Evolutionary conservation across 2,888 invertebrate species (phyloP).

Genomic region (Drosophila greeni): DNA sequence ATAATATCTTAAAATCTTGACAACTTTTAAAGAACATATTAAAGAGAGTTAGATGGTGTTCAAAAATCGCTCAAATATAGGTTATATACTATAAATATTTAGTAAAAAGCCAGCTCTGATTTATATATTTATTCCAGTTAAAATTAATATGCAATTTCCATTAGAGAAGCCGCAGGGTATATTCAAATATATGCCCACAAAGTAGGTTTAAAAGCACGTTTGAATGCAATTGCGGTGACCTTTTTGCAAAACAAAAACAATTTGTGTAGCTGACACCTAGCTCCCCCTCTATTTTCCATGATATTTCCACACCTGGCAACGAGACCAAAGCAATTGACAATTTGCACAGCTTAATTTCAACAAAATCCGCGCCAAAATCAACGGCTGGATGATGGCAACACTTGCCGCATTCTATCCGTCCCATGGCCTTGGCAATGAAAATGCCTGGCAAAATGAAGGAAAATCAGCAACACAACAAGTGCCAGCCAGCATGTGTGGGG

Average conservation of each 20-base stretch:
- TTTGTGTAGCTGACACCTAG: constrained; percentile 26
- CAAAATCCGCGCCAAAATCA: constrained; percentile 16
- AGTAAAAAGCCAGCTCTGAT: background rate
- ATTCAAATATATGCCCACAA: background rate
- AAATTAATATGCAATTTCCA: background rate
- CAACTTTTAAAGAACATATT: background rate
- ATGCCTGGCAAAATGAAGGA: constrained; percentile 19
- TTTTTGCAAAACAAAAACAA: constrained; percentile 30
- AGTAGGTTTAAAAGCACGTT: background rate
- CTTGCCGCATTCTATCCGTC: constrained; percentile 13
- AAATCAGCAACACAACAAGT: constrained; percentile 21
- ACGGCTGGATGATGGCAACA: constrained; percentile 7
- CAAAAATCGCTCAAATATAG: background rate
- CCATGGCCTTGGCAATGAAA: constrained; percentile 68
- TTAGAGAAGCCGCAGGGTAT: background rate
- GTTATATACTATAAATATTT: background rate
- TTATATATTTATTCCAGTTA: background rate
- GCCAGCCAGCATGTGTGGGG: constrained; percentile 6
- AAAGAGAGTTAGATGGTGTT: background rate
- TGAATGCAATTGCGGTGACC: constrained; percentile 26
- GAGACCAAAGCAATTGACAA: constrained; percentile 11
- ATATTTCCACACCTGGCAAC: constrained; percentile 1
- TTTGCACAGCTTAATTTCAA: constrained; percentile 23
- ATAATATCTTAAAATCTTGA: background rate
- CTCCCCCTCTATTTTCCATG: background rate